phyloP scores from a whole-genome alignment of 2,888 invertebrate species.

The Synergus itoensis region DNA sequence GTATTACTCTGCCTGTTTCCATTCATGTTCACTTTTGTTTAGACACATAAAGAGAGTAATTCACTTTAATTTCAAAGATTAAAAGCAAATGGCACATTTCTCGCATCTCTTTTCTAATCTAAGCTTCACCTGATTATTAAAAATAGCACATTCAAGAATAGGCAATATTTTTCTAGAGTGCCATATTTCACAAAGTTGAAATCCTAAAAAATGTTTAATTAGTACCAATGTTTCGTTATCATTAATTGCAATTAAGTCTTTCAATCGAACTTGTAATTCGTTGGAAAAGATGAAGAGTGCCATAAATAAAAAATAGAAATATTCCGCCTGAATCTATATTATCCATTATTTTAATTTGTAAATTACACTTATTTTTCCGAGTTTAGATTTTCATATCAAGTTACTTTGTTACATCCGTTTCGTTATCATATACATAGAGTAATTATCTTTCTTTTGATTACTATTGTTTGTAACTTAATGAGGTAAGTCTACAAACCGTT shows the following conservation, averaged over 20 bases:
- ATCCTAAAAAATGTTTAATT: background rate
- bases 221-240: background rate
- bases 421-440: constrained; percentile 53
- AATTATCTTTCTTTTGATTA: constrained; percentile 66
- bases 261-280: background rate
- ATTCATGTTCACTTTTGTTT: constrained; percentile 30
- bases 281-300: background rate
- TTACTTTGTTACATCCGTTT: background rate
- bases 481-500: constrained; percentile 50
- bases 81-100: constrained; percentile 69
- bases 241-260: background rate
- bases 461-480: constrained; percentile 60
- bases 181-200: background rate
- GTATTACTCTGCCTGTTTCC: constrained; percentile 10
- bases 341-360: constrained; percentile 43
- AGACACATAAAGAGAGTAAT: constrained; percentile 20
- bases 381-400: background rate
- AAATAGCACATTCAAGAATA: constrained; percentile 72
- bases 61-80: constrained; percentile 51
- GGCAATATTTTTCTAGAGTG: background rate
- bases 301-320: background rate
- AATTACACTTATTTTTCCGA: constrained; percentile 48
- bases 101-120: constrained; percentile 61
- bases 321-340: background rate
- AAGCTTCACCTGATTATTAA: constrained; percentile 70